phyloP scores from a whole-genome alignment of 2,113 vertebrate species.

The Merops nubicus region DNA sequence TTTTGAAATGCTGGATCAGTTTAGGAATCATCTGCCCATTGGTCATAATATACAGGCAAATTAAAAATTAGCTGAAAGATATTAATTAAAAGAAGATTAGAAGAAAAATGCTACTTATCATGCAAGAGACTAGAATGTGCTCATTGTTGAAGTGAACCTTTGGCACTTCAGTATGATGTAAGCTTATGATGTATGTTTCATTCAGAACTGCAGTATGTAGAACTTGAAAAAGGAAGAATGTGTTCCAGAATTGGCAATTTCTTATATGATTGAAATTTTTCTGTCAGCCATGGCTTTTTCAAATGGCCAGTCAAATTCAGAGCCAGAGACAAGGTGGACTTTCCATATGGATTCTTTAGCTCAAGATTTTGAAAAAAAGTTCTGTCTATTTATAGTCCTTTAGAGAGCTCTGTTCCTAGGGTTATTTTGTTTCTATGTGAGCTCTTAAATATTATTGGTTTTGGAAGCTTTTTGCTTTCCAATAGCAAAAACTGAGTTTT shows the following conservation, averaged over 20 bases:
- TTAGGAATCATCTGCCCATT: constrained; percentile 63
- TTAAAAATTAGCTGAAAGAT: constrained; percentile 50
- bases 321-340: neutral
- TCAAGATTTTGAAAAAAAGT: neutral
- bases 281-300: neutral
- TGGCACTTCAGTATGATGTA: neutral
- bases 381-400: neutral
- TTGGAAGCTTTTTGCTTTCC: neutral
- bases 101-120: neutral
- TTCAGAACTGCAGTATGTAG: neutral
- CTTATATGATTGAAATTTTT: neutral
- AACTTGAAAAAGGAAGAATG: neutral
- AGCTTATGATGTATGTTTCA: neutral
- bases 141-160: neutral
- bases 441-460: neutral
- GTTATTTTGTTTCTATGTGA: neutral
- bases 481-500: neutral
- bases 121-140: neutral
- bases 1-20: constrained; percentile 29
- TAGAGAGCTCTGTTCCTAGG: neutral
- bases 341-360: neutral
- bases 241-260: neutral
- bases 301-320: neutral
- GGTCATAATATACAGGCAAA: constrained; percentile 33
- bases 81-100: constrained; percentile 68